Evolutionary conservation across 2,797 vertebrate genomes (phyloP).

Genomic region (Taenioides sp.): DNA sequence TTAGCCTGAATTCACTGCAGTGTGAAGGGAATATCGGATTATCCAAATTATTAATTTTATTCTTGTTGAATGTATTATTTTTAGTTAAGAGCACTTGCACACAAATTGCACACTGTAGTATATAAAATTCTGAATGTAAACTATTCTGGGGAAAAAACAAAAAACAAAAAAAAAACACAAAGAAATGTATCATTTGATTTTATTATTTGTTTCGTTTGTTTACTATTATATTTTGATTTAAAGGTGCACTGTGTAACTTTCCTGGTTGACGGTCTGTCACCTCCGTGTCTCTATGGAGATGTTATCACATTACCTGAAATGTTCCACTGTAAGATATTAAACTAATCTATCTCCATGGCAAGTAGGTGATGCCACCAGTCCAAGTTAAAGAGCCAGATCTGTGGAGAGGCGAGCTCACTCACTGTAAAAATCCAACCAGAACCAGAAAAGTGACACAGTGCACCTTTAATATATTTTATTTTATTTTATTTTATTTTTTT

Average conservation of each 20-base stretch:
- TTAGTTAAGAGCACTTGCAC: background rate
- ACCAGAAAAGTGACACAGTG: too few species aligned
- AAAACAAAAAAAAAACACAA: background rate
- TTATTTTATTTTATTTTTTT: background rate
- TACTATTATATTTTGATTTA: background rate
- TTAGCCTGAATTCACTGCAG: constrained; percentile 21
- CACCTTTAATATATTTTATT: too few species aligned
- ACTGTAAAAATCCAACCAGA: too few species aligned
- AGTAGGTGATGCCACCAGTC: too few species aligned
- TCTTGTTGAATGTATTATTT: background rate
- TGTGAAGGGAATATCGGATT: constrained; percentile 26
- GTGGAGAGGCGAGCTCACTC: too few species aligned
- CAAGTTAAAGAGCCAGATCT: too few species aligned
- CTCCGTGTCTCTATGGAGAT: too few species aligned
- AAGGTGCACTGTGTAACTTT: too few species aligned
- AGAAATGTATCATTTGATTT: background rate
- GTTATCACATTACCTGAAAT: too few species aligned
- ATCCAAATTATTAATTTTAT: constrained; percentile 1
- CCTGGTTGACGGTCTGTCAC: too few species aligned
- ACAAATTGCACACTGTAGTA: background rate
- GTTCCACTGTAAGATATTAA: too few species aligned
- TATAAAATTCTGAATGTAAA: background rate
- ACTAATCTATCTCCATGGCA: too few species aligned
- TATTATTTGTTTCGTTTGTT: background rate
- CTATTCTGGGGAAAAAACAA: background rate